Conservation (phyloP, 2,888 invertebrate species). For the Drosophila kambysellisi region DNA sequence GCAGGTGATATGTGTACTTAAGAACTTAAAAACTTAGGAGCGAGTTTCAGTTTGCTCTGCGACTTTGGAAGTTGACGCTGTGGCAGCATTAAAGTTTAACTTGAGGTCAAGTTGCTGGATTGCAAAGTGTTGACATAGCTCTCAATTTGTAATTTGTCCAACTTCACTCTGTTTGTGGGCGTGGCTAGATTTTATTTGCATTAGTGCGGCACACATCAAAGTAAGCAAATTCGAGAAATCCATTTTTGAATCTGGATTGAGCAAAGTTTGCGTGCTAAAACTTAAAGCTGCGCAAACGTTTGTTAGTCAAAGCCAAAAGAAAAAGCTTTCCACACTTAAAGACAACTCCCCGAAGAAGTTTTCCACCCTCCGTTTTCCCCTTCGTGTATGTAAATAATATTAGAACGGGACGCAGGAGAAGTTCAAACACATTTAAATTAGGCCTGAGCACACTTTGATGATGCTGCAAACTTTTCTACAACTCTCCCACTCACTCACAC, state of each 20-base stretch:
- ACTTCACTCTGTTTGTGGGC: slow-evolving; percentile 22
- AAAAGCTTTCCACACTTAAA: slow-evolving; percentile 40
- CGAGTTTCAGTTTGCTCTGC: slow-evolving; percentile 58
- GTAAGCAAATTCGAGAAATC: slow-evolving; percentile 18
- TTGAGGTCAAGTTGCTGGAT: slow-evolving; percentile 52
- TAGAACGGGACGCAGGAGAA: slow-evolving; percentile 47
- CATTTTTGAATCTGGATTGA: slow-evolving; percentile 38
- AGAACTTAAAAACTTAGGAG: slow-evolving; percentile 66
- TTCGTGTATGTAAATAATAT: slow-evolving; percentile 62
- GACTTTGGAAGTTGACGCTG: slow-evolving; percentile 53
- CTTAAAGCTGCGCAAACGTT: slow-evolving; percentile 62
- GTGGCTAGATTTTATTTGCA: slow-evolving; percentile 63
- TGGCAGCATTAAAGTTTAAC: slow-evolving; percentile 64
- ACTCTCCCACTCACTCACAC: slow-evolving; percentile 18
- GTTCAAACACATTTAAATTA: slow-evolving; percentile 76
- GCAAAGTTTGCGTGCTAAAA: slow-evolving; percentile 26
- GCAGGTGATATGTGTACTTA: slow-evolving; percentile 71
- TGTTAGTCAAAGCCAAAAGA: slow-evolving; percentile 26
- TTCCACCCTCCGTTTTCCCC: slow-evolving; percentile 9
- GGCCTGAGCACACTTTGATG: slow-evolving; percentile 75
- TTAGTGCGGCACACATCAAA: slow-evolving; percentile 62
- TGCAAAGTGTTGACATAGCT: slow-evolving; percentile 55
- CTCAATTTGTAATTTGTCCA: slow-evolving; percentile 71
- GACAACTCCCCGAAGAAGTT: slow-evolving; percentile 39
- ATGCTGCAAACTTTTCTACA: slow-evolving; percentile 62